phyloP scores from a whole-genome alignment of 1,140 invertebrate genomes.

The Magallana angulata region DNA sequence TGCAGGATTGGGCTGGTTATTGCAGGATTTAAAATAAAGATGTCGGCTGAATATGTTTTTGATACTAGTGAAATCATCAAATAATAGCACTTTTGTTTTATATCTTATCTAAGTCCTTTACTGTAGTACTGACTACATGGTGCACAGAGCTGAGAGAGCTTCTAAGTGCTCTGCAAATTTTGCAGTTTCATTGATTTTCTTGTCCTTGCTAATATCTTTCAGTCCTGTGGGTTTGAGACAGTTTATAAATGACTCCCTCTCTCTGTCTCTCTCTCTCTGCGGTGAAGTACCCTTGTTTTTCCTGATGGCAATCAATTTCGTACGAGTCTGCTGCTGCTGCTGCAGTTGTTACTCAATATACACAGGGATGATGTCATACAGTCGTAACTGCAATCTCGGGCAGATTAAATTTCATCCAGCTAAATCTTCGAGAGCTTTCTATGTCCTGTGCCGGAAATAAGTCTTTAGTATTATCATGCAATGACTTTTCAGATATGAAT shows the following conservation, averaged over 20 bases:
- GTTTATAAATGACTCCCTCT: background rate
- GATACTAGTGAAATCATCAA: too few species aligned
- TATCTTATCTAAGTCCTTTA: background rate
- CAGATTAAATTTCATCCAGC: background rate
- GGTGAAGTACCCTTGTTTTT: background rate
- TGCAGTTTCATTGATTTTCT: conserved; percentile 20
- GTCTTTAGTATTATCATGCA: background rate
- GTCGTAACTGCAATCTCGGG: background rate
- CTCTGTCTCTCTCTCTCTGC: too few species aligned
- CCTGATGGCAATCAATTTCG: conserved; percentile 5
- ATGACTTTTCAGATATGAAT: too few species aligned
- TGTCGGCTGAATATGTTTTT: too few species aligned
- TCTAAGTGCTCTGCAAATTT: background rate
- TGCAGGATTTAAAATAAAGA: too few species aligned
- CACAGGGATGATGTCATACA: background rate
- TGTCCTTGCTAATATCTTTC: too few species aligned
- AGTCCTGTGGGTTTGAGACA: background rate
- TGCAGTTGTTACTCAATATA: background rate
- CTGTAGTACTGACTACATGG: background rate
- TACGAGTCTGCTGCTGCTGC: background rate
- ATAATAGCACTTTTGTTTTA: too few species aligned
- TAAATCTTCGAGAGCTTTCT: background rate
- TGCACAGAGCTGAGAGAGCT: background rate
- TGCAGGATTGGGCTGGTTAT: too few species aligned
- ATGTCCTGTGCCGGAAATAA: background rate